Evolutionary conservation across 2,797 vertebrate genomes (phyloP).

Genomic region (Spondyliosoma cantharus): DNA sequence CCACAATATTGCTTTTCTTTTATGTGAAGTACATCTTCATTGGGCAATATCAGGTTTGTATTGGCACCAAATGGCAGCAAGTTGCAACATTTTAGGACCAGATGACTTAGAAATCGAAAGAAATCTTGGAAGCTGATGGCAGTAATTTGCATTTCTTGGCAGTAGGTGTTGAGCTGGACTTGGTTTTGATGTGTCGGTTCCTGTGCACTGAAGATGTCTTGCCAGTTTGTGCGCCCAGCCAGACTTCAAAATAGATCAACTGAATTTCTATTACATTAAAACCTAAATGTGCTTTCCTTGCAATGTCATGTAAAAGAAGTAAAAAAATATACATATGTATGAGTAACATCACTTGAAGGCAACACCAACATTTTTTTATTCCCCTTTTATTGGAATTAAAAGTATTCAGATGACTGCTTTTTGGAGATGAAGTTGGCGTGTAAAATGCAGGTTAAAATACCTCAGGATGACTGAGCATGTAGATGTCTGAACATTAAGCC

Average conservation of each 20-base stretch:
- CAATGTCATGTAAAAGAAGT: neutral
- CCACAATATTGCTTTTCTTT: neutral
- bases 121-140: neutral
- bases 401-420: fast-evolving
- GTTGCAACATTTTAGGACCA: constrained; percentile 1
- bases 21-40: neutral
- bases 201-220: constrained; percentile 29
- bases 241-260: neutral
- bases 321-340: neutral
- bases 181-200: constrained; percentile 27
- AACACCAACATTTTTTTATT: neutral
- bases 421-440: neutral
- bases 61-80: constrained; percentile 19
- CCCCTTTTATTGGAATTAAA: neutral
- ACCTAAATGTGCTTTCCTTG: neutral
- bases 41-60: constrained; percentile 8
- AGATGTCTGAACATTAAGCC: neutral
- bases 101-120: constrained; percentile 4
- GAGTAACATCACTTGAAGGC: neutral
- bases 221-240: neutral
- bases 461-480: neutral
- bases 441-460: neutral
- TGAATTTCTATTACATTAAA: constrained; percentile 1
- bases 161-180: constrained; percentile 9
- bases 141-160: constrained; percentile 32